Evolutionary conservation across 2,888 invertebrate genomes (phyloP), one percentile per base, ranked within the genome.

Genomic region (Melanargia galathea): DNA sequence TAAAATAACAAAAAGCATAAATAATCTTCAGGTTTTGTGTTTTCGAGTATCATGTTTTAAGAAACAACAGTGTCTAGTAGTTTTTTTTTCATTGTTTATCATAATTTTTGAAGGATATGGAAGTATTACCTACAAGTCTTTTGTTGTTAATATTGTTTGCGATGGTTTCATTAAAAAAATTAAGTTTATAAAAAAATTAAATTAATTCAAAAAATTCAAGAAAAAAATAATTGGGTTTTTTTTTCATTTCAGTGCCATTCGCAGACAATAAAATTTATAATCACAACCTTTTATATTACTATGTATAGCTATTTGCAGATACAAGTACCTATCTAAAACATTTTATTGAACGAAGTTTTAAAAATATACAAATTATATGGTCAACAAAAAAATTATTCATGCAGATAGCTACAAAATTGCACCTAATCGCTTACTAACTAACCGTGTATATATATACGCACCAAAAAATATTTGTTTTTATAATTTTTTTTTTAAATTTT

Each of bases 381-480:
- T n/a, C 16, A 33, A 48, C n/a, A 26, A 35, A 11, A 22, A 38
- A 30, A 48, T 63, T 57, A 55, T 56, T n/a, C 54, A 35, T 58
- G 72, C 73, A 71, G 60, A 68, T 46, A 62, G 68, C 68, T 70
- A 63, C 10, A 11, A 38, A 13, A 54, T 24, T 46, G 61, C 73
- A 67, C 69, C 77, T 76, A 78, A 76, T 75, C 64, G 86, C 30
- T 30, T 8, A 8, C 87, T 87, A 86, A 78, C 77, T 86, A 82
- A 86, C 74, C 51, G 59, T 59, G 16, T n/a, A 45, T 69, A 68
- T n/a, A 5, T 30, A 26, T 49, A 62, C 76, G 76, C 77, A 58
- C 74, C 77, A 76, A 57, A 4, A 35, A 16, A 40, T 35, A 4
- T 1, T 26, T 24, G 46, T 24, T 49, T 56, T 61, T 62, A 38